These are phyloP conservation scores for Apomyelois bistriatella DNA, from an alignment of 2,888 invertebrate genomes.

Conservation along the genomic window DNA sequence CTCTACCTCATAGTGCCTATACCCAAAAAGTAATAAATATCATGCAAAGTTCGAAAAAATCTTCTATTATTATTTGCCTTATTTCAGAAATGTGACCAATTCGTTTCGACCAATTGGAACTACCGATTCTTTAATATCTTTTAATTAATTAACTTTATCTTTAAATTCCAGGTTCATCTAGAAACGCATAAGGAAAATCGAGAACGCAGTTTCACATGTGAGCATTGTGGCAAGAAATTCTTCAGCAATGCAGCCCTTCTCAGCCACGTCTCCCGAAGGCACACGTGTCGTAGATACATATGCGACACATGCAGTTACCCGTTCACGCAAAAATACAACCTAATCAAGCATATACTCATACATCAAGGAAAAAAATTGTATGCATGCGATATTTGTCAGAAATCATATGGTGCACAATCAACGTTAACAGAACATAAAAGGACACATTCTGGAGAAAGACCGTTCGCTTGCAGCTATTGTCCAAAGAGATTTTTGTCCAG, in stretches of 20 bases:
- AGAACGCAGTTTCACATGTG: conserved; percentile 54
- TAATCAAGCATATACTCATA: conserved; percentile 57
- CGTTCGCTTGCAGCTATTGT: conserved; percentile 55
- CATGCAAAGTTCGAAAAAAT: too few species aligned
- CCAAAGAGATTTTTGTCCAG: conserved; percentile 60
- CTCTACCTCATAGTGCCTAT: too few species aligned
- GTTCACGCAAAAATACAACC: conserved; percentile 62
- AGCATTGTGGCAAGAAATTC: conserved; percentile 69
- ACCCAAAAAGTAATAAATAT: too few species aligned
- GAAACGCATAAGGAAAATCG: conserved; percentile 64
- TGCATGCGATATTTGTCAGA: conserved; percentile 64
- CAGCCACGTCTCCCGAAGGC: conserved; percentile 51
- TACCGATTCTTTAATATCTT: not conserved
- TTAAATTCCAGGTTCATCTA: conserved; percentile 51
- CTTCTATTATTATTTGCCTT: too few species aligned
- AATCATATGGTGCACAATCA: conserved; percentile 49
- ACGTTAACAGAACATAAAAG: conserved; percentile 60
- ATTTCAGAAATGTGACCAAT: too few species aligned
- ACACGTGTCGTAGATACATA: conserved; percentile 56
- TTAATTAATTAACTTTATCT: not conserved
- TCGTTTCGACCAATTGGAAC: too few species aligned
- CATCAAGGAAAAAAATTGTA: conserved; percentile 62
- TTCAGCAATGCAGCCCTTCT: conserved; percentile 51
- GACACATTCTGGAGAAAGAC: conserved; percentile 67
- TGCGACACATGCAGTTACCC: conserved; percentile 63